phyloP scores from a whole-genome alignment of 2,888 invertebrate species.

The Drosophila pseudotalamancana region DNA sequence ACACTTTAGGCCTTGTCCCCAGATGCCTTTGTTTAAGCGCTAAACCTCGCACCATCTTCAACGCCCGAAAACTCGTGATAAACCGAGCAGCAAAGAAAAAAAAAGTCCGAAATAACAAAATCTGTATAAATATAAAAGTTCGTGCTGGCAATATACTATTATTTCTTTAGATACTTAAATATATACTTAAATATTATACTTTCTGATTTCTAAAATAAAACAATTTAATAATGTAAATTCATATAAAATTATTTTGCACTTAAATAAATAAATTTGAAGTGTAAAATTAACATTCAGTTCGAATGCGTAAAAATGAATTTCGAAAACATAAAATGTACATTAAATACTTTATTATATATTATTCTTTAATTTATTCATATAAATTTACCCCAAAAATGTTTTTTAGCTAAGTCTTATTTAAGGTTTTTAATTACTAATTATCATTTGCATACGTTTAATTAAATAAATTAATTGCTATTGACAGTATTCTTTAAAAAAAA shows the following conservation, averaged over 20 bases:
- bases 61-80: conserved; percentile 26
- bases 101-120: conserved; percentile 10
- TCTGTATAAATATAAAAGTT: conserved; percentile 15
- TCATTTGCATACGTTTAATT: background rate
- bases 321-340: background rate
- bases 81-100: conserved; percentile 9
- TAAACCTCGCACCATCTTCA: conserved; percentile 47
- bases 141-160: conserved; percentile 22
- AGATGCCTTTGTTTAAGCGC: conserved; percentile 72
- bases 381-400: background rate
- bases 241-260: too few relatives aligned
- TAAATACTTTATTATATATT: background rate
- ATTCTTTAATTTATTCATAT: background rate
- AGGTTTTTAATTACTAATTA: background rate
- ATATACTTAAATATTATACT: background rate
- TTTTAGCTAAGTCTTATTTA: background rate
- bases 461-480: background rate
- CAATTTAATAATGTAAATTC: too few relatives aligned
- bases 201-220: too few relatives aligned
- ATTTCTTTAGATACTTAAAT: background rate
- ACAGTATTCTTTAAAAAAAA: background rate
- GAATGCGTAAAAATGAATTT: background rate
- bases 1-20: conserved; percentile 70
- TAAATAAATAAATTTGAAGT: background rate
- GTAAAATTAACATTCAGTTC: background rate